Evolutionary conservation across 1,140 invertebrate species (phyloP), one percentile per base, ranked within the genome.

Genomic region (Magallana angulata): DNA sequence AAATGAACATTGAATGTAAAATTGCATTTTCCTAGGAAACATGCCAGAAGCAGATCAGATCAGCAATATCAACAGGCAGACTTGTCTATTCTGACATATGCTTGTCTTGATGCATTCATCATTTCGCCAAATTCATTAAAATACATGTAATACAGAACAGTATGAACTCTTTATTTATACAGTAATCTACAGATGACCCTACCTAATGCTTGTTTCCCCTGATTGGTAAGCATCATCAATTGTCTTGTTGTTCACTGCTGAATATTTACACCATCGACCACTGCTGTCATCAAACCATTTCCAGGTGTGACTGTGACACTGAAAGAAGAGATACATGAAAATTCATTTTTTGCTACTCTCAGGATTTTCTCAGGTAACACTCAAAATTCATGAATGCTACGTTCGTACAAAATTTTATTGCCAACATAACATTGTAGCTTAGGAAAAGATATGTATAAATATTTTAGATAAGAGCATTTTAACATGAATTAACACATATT

Each of bases 251-350:
- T 98, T 98, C 7, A 95, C 92, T 5, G 96, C 94, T 1, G 96
- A 96, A 91, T 98, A 98, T 56, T 96, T 95, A 82, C 96, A 97
- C 98, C 98, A 98, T 92, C 97, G 97, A 8, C 97, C 97, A 12
- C 96, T 96, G 16, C 96, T 96, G 48, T 97, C 95, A 93, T 98
- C 97, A 94, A 97, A 98, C 97, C 97, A 98, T 91, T 97, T 97
- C 98, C 97, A 98, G 56, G 96, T 94, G 68, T 96, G 96, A 95
- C 96, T 89, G 91, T 95, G 84, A 94, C 92, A 94, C 95, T 94
- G 89, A 18, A 89, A 83, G 36, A 86, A 86, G 58, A 57, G 36
- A 85, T 14, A 58, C 14, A 24, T 80, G 76, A 12, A 9, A 12
- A 16, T 24, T 24, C 24, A 24, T 24, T 24, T 24, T 24, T 24